Percentiles rank a stretch among this genome's conserved stretches.
These are phyloP conservation scores for Synanthedon vespiformis DNA, from an alignment of 2,888 invertebrate species.

Conservation along the genomic window DNA sequence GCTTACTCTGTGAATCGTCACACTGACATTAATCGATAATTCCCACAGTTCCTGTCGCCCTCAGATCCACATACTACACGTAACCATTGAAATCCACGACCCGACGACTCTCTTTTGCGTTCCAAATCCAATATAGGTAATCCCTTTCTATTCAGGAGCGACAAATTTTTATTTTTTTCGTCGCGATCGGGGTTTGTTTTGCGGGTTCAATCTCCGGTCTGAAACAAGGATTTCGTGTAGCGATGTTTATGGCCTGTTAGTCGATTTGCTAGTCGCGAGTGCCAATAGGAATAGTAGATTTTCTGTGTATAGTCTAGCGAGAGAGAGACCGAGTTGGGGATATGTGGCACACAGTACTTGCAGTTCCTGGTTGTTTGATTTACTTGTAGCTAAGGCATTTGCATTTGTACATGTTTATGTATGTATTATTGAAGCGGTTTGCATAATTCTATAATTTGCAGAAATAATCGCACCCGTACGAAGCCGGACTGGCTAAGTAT, in stretches of 20 bases:
- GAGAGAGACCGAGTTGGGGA: not conserved
- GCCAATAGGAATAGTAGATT: no score
- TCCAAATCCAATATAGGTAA: not conserved
- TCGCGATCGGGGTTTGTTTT: not conserved
- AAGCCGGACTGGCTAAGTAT: no score
- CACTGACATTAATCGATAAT: slow-evolving; percentile 18
- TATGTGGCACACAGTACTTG: no score
- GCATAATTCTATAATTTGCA: no score
- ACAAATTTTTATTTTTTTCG: not conserved
- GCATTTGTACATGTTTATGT: no score
- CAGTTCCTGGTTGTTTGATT: no score
- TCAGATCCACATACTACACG: not conserved
- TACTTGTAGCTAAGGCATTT: no score
- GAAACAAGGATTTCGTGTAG: not conserved
- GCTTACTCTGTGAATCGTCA: slow-evolving; percentile 22
- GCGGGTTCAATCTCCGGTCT: not conserved
- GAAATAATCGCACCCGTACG: no score
- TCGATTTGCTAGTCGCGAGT: no score
- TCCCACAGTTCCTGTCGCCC: slow-evolving; percentile 1
- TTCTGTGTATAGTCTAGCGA: no score
- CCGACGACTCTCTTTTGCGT: not conserved
- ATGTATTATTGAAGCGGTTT: no score
- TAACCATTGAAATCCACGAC: not conserved
- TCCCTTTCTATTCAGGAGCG: not conserved
- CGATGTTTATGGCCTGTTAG: not conserved